Conservation (phyloP, 2,888 invertebrate species). For the Leucophenga maculata region DNA sequence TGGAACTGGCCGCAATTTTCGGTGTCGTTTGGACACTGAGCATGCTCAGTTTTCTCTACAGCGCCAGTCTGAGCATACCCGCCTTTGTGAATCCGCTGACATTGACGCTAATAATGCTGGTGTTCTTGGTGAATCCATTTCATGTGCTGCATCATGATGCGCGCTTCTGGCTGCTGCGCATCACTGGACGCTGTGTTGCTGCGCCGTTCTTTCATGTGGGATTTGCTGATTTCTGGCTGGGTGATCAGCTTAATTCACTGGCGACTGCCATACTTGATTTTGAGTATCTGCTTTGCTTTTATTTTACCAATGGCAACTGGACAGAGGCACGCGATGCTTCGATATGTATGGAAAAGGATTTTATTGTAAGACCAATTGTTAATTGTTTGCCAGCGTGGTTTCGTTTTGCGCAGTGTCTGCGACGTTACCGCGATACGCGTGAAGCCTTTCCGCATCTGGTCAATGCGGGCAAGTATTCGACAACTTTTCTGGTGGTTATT, state of each 20-base stretch:
- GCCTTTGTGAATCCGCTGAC: constrained; percentile 93
- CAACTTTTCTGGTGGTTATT: constrained; percentile 94
- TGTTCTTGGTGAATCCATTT: constrained; percentile 93
- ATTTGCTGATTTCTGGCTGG: constrained; percentile 99
- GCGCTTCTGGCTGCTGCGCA: constrained; percentile 92
- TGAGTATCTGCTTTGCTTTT: constrained; percentile 95
- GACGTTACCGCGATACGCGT: constrained; percentile 94
- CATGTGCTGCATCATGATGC: constrained; percentile 93
- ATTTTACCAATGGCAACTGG: constrained; percentile 85
- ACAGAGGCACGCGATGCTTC: constrained; percentile 75
- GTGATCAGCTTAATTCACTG: constrained; percentile 96
- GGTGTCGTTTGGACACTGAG: constrained; percentile 96
- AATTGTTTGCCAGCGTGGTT: constrained; percentile 97
- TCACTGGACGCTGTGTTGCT: constrained; percentile 86
- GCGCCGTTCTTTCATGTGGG: constrained; percentile 95
- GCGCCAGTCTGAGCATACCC: constrained; percentile 88
- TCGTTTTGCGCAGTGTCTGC: constrained; percentile 95
- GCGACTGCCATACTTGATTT: constrained; percentile 92
- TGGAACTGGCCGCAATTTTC: constrained; percentile 93
- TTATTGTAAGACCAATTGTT: constrained; percentile 86
- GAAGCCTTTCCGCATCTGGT: constrained; percentile 96
- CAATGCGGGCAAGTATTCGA: constrained; percentile 98
- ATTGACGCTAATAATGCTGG: constrained; percentile 84
- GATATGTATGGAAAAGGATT: constrained; percentile 81
- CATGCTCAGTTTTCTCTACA: constrained; percentile 79